Base-by-base conservation (phyloP, 2,113 vertebrate species). In the Megalops atlanticus region DNA sequence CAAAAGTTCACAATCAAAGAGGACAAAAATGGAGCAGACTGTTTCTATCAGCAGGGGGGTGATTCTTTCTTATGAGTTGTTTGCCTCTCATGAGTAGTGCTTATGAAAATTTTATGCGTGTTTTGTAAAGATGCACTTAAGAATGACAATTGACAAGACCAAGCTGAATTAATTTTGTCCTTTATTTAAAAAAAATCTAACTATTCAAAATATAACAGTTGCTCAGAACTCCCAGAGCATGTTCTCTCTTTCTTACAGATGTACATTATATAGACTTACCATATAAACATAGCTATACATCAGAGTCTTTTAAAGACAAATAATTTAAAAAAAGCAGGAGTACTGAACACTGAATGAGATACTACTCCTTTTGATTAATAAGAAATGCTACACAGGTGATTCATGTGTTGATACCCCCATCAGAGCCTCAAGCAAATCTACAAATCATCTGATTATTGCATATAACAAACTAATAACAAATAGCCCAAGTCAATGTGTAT, bases 301-400 rank as follows among this genome's bases (percentile, higher is more conserved):
- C 89, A 90, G 85, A 92, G 91, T 95, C 92, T 94, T 92, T 88
- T 92, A 94, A 94, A 95, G 92, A 96, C 94, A 94, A 96, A 96
- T 96, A 95, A 96, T 94, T 96, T 96, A 96, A 93, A 86, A 82
- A 81, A 15, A 86, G 41, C 36, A 79, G 38, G 7, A 81, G 89
- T n/a, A 87, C 71, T 69, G 78, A 54, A 83, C n/a, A 80, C 39
- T 41, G 33, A 73, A 80, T 33, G 27, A 14, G 43, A 74, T 81
- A 52, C n/a, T n/a, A n/a, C 83, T 40, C 68, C 74, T 52, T 76
- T 83, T 78, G 70, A 41, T 80, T 82, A 78, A 79, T 78, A 81
- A 58, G 84, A 72, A 86, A 72, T 41, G 47, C 78, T 33, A 73
- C 74, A 24, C 52, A 75, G 75, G 14, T 71, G 54, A 36, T 82